These are phyloP conservation scores for Eremophila alpestris DNA, from an alignment of 2,797 vertebrate genomes.

Conservation along the genomic window DNA sequence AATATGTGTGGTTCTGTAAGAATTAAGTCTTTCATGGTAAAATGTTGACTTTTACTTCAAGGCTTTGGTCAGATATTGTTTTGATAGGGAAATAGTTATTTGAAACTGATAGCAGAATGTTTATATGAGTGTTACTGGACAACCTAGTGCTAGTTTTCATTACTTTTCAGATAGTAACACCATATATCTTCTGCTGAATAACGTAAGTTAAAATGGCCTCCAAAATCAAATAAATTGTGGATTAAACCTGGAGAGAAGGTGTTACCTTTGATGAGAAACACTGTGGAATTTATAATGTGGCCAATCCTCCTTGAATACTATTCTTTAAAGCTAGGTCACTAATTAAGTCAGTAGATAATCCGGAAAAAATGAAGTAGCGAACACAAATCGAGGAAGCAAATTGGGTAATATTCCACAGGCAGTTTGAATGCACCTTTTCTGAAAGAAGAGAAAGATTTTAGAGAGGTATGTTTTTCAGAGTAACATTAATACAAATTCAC, in stretches of 20 bases:
- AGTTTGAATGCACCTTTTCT: background rate
- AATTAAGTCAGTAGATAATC: constrained; percentile 17
- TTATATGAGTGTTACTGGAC: background rate
- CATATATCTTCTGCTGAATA: background rate
- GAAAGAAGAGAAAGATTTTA: background rate
- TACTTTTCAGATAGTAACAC: background rate
- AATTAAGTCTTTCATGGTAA: background rate
- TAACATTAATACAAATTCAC: background rate
- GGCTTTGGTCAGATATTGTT: background rate
- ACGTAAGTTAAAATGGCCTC: background rate
- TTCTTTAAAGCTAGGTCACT: background rate
- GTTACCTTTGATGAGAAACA: background rate
- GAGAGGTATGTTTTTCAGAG: background rate
- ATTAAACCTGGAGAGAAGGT: background rate
- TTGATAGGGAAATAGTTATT: background rate
- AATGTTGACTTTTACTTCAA: background rate
- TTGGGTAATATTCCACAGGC: background rate
- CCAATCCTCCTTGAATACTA: background rate
- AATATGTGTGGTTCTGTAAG: background rate
- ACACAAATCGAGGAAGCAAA: background rate
- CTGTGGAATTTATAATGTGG: background rate
- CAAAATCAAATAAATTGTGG: background rate
- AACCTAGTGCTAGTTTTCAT: background rate
- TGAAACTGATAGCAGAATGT: background rate
- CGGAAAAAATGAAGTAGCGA: background rate